A percentile compares a stretch with the other conserved stretches of the same genome.
phyloP scores from a whole-genome alignment of 2,113 vertebrate genomes.

The Petromus typicus region DNA sequence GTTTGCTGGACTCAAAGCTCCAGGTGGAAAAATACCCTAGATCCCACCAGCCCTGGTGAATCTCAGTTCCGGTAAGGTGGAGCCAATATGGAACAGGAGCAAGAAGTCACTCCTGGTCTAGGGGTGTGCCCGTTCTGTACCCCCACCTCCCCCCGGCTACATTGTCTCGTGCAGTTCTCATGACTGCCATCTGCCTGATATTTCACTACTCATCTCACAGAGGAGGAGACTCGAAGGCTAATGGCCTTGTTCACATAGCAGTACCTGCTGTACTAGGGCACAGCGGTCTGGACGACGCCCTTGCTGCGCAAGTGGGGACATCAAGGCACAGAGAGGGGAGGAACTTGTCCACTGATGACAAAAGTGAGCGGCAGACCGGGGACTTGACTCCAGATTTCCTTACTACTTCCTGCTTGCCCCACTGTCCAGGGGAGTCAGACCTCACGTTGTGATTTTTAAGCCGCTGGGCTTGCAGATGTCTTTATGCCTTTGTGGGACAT shows the following conservation, averaged over 20 bases:
- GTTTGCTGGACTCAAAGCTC: not conserved
- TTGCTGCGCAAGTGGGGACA: not conserved
- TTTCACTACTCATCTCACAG: not conserved
- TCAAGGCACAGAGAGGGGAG: not conserved
- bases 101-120: not conserved
- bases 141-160: not conserved
- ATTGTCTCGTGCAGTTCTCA: not conserved
- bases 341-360: not conserved
- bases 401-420: not conserved
- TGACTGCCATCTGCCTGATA: not conserved
- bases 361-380: not conserved
- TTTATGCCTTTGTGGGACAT: not conserved
- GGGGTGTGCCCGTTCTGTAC: too few species aligned
- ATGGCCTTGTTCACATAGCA: not conserved
- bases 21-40: not conserved
- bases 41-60: not conserved
- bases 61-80: not conserved
- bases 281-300: not conserved
- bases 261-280: not conserved
- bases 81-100: not conserved
- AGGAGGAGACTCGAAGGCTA: not conserved
- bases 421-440: too few species aligned
- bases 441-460: not conserved
- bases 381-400: not conserved
- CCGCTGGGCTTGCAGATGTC: not conserved